Percentiles rank a stretch among this genome's conserved stretches.
phyloP scores from a whole-genome alignment of 2,797 vertebrate species.

The Selene dorsalis region DNA sequence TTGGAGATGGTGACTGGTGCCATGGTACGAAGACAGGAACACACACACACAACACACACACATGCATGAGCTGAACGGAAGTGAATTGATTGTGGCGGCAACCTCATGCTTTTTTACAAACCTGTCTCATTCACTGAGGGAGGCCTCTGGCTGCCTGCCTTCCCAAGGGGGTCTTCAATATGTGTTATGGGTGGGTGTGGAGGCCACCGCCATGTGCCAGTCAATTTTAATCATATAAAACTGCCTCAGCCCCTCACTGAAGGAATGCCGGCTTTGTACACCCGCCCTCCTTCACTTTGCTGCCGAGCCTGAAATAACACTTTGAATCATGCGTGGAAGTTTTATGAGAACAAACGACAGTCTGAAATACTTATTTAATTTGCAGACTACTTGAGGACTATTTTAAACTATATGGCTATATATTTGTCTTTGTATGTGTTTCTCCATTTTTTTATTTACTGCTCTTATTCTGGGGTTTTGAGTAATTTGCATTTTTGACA shows the following conservation, averaged over 20 bases:
- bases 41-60: constrained; percentile 22
- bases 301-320: constrained; percentile 57
- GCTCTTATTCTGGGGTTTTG: constrained; percentile 7
- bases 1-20: constrained; percentile 61
- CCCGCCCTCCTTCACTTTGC: constrained; percentile 30
- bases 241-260: constrained; percentile 63
- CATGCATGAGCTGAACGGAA: constrained; percentile 42
- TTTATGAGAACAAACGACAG: constrained; percentile 52
- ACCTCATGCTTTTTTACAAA: constrained; percentile 63
- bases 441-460: neutral
- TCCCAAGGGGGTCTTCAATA: constrained; percentile 77
- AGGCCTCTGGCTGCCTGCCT: constrained; percentile 50
- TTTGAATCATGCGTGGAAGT: constrained; percentile 42
- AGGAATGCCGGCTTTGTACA: constrained; percentile 60
- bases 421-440: no score
- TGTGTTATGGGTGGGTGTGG: constrained; percentile 70
- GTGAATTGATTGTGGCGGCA: constrained; percentile 68
- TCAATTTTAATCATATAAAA: constrained; percentile 84
- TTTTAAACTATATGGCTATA: neutral
- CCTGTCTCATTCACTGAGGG: constrained; percentile 68
- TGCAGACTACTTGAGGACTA: constrained; percentile 15
- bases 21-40: constrained; percentile 25
- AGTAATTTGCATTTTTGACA: constrained; percentile 19
- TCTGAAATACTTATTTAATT: constrained; percentile 15
- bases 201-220: constrained; percentile 65